Evolutionary conservation across 2,797 vertebrate genomes (phyloP).

Genomic region (Thunnus albacares): DNA sequence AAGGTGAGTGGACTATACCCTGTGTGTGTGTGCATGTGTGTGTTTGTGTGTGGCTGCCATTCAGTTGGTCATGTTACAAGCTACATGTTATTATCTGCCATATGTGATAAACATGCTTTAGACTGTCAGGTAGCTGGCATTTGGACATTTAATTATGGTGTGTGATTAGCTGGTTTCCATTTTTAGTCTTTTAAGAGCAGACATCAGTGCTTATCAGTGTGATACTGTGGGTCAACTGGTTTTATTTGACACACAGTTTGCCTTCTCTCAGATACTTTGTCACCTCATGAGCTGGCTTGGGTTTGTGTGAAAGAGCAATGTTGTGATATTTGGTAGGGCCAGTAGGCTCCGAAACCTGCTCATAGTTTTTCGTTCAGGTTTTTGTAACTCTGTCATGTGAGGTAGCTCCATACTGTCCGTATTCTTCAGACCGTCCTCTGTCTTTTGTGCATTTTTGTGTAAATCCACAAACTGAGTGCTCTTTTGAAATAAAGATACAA

Average conservation of each 20-base stretch:
- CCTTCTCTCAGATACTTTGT: background rate
- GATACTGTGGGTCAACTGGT: slow-evolving; percentile 4
- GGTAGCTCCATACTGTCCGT: background rate
- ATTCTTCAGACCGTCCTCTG: too few relatives aligned
- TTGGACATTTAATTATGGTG: background rate
- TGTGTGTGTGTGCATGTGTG: slow-evolving; percentile 8
- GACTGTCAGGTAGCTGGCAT: background rate
- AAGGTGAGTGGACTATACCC: slow-evolving; percentile 69
- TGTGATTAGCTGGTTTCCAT: background rate
- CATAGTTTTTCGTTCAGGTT: background rate
- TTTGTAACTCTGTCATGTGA: slow-evolving; percentile 6
- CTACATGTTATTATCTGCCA: background rate
- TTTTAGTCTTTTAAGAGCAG: background rate
- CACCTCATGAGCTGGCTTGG: background rate
- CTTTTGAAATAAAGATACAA: background rate
- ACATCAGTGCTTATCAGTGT: slow-evolving; percentile 18
- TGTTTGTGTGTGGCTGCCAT: slow-evolving; percentile 7
- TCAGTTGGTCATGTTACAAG: background rate
- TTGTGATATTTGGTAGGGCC: background rate
- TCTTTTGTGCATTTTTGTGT: background rate
- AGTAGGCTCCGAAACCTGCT: slow-evolving; percentile 1
- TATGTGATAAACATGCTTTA: background rate
- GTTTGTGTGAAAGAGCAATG: background rate
- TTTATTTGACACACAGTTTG: slow-evolving; percentile 3
- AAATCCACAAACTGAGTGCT: background rate